These are phyloP conservation scores for Meloe dianella DNA, from an alignment of 2,888 invertebrate species.

Conservation along the genomic window DNA sequence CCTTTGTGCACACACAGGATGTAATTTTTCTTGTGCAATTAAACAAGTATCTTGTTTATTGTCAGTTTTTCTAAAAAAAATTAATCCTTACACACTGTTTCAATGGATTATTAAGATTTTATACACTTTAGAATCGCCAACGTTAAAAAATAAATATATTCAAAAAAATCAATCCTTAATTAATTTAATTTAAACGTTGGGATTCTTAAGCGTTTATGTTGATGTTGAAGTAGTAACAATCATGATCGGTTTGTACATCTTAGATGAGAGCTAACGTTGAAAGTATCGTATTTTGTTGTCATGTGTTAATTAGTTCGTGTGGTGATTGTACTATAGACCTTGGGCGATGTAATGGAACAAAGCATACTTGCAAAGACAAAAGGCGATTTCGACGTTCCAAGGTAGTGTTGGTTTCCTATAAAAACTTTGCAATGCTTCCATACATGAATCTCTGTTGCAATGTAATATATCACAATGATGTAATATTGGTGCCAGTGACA, in stretches of 20 bases:
- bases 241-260: constrained; percentile 7
- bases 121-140: constrained; percentile 3
- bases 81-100: constrained; percentile 1
- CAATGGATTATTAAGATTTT: neutral
- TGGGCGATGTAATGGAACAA: constrained; percentile 36
- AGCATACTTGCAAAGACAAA: constrained; percentile 91
- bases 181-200: neutral
- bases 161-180: neutral
- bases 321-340: constrained; percentile 20
- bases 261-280: constrained; percentile 7
- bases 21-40: constrained; percentile 87
- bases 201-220: neutral
- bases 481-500: constrained; percentile 81
- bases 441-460: constrained; percentile 86
- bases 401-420: constrained; percentile 81
- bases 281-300: neutral
- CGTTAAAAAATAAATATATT: neutral
- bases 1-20: constrained; percentile 87
- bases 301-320: constrained; percentile 17
- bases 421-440: constrained; percentile 85
- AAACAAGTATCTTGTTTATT: constrained; percentile 87
- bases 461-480: constrained; percentile 78
- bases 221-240: neutral
- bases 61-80: constrained; percentile 76
- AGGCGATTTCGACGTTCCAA: constrained; percentile 88